phyloP scores from a whole-genome alignment of 2,113 vertebrate species.

The Desmodus rotundus region DNA sequence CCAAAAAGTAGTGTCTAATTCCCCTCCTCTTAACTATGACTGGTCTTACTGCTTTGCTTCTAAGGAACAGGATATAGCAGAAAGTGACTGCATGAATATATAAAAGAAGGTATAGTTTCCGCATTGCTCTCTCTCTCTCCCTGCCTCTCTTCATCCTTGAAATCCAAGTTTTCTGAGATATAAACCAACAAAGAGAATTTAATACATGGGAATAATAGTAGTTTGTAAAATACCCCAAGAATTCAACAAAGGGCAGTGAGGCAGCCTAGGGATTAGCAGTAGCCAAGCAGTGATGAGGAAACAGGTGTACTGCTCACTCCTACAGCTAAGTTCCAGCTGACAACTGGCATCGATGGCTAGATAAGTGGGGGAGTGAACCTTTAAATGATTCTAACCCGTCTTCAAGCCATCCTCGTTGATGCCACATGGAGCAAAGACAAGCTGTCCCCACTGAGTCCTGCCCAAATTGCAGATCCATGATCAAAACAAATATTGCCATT shows the following conservation, averaged over 20 bases:
- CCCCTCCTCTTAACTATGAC: neutral
- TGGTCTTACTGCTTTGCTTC: neutral
- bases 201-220: neutral
- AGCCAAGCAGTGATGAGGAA: neutral
- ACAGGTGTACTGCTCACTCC: neutral
- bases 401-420: neutral
- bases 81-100: neutral
- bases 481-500: neutral
- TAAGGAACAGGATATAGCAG: neutral
- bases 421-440: neutral
- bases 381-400: neutral
- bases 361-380: neutral
- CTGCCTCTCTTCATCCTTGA: neutral
- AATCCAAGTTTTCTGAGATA: neutral
- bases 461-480: neutral
- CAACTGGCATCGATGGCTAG: neutral
- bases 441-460: neutral
- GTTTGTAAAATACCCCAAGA: neutral
- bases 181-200: neutral
- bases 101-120: neutral
- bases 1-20: neutral
- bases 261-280: neutral
- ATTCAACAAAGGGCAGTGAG: neutral
- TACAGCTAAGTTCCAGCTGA: neutral
- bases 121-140: neutral